Evolutionary conservation across 2,888 invertebrate species (phyloP), one percentile per base, ranked within the genome.

Genomic region (Sisyra terminalis): DNA sequence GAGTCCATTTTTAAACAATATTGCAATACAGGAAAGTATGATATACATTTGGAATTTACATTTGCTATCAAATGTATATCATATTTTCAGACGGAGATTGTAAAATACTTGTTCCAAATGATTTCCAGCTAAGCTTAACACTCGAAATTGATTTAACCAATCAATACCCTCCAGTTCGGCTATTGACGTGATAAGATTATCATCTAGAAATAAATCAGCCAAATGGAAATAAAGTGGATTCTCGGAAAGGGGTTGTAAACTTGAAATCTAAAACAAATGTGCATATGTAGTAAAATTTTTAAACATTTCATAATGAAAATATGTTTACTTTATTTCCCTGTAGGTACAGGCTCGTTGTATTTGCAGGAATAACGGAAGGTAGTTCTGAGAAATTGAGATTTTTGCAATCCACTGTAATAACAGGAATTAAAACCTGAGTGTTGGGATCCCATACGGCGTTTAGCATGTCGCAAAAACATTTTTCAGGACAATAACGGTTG

Each of bases 121-220:
- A 35, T 35, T 35, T n/a, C 35, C 35, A 15, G 8, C 16, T 35
- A 35, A 35, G 13, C 35, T 35, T 15, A 35, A 14, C 5, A 35
- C 16, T 35, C 35, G 14, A 35, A 35, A 35, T 9, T 14, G 14
- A 35, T 35, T 35, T 35, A 35, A 2, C 35, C 35, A 35, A 35
- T 35, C 35, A 9, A 15, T 35, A 4, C 35, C 35, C 6, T 35
- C 35, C 9, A 35, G 16, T 35, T 15, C 15, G 9, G 14, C 35
- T 8, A 35, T 35, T 35, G 35, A 15, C 3, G 35, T 9, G 14
- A 35, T 35, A 4, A 6, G 16, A 35, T 35, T 35, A 14, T 35
- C 14, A 35, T 35, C 35, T 9, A 35, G 13, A 13, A 15, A 35
- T 2, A 35, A 15, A 13, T 35, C 35, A 13, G 14, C 16, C 13